Evolutionary conservation across 2,797 vertebrate genomes (phyloP), one percentile per base, ranked within the genome.

Genomic region (Acestrorhynchus altus): DNA sequence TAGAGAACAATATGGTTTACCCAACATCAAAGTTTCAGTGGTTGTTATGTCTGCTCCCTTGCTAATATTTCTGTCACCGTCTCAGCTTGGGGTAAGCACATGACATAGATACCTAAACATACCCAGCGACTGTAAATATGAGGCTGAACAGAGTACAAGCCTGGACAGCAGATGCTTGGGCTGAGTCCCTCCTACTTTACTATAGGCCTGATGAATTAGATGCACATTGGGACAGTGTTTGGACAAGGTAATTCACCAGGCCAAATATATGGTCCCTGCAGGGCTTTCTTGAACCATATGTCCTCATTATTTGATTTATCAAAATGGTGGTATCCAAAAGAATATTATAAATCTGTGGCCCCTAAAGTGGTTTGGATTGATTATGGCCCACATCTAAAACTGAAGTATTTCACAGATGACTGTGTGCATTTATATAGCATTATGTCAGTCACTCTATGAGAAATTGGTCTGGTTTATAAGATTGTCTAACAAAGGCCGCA

Each of bases 261-360:
- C 54, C 4, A 74, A 83, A 85, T 83, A 77, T 78, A 80, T 42
- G 26, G 28, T 39, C 52, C 72, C 74, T 68, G 65, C 72, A 44
- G 44, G 66, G 69, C 68, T 65, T 51, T 52, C 44, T 22, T 80
- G 39, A 78, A 73, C 74, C 47, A 76, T 83, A 78, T 84, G 74
- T 80, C 77, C 68, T 83, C 74, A 47, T 83, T 72, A 74, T 67
- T 77, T 81, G 77, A 83, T 78, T 72, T 81, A 79, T 65, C 59
- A 76, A 83, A 83, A 81, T 46, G 26, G 46, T 66, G 72, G 51
- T 78, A 61, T 78, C 83, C 77, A 80, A 57, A 72, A 67, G 70
- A 73, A 70, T 75, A 75, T 73, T 77, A 78, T 77, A 70, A 75
- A 83, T 83, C 73, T 77, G 68, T 49, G 20, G 66, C 60, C 71